Percentiles rank a stretch among this genome's conserved stretches.
phyloP scores from a whole-genome alignment of 2,888 invertebrate genomes.

The Brachypalpus laphriformis region DNA sequence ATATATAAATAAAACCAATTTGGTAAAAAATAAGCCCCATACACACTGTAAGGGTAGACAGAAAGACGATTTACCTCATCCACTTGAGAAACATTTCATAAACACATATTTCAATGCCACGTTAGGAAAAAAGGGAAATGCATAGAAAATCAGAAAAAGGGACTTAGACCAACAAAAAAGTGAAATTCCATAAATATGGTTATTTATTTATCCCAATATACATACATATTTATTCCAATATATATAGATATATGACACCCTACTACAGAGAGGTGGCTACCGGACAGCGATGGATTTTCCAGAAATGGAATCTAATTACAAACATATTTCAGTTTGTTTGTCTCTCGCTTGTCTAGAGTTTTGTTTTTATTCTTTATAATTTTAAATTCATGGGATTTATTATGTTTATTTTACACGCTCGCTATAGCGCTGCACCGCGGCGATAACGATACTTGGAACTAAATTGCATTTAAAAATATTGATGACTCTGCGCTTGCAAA shows the following conservation, averaged over 20 bases:
- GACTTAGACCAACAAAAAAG: background rate
- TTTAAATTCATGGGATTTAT: background rate
- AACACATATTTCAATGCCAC: constrained; percentile 8
- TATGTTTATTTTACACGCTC: background rate
- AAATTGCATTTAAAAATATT: background rate
- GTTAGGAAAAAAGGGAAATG: background rate
- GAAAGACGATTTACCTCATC: background rate
- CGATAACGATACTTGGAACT: background rate
- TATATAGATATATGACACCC: background rate
- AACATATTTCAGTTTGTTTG: background rate
- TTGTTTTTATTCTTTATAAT: background rate
- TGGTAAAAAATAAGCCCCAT: background rate
- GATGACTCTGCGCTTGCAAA: no score
- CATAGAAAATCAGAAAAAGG: constrained; percentile 19
- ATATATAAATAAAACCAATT: background rate
- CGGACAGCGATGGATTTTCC: background rate
- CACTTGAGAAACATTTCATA: constrained; percentile 15
- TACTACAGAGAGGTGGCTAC: background rate
- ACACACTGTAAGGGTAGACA: background rate
- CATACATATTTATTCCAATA: background rate
- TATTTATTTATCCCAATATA: constrained; percentile 18
- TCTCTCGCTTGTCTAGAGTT: background rate
- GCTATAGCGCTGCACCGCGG: no score
- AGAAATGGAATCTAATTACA: constrained; percentile 7
- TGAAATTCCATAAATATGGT: constrained; percentile 14